Percentiles rank a stretch among this genome's conserved stretches.
phyloP scores from a whole-genome alignment of 2,113 vertebrate species.

The Orcinus orca region DNA sequence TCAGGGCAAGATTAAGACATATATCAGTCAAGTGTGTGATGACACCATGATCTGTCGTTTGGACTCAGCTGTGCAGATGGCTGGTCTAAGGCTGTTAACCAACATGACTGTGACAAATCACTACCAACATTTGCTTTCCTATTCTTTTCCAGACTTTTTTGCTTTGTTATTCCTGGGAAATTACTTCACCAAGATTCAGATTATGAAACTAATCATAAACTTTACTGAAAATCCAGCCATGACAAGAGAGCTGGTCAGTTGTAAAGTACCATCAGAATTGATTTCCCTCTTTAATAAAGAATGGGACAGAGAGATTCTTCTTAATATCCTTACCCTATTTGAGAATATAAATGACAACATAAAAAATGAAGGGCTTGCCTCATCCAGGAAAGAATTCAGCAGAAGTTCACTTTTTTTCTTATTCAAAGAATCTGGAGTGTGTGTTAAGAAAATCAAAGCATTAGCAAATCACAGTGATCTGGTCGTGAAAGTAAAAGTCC shows the following conservation, averaged over 20 bases:
- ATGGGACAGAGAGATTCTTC: slow-evolving; percentile 77
- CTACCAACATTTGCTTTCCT: slow-evolving; percentile 90
- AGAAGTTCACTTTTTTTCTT: slow-evolving; percentile 76
- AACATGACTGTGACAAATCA: slow-evolving; percentile 94
- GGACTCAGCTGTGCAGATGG: slow-evolving; percentile 94
- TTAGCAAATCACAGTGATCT: slow-evolving; percentile 73
- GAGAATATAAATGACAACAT: slow-evolving; percentile 78
- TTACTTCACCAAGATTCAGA: slow-evolving; percentile 90
- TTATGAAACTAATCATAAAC: slow-evolving; percentile 77
- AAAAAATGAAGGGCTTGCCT: slow-evolving; percentile 73
- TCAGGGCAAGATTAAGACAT: slow-evolving; percentile 84
- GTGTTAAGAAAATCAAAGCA: slow-evolving; percentile 77
- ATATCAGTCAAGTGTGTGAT: slow-evolving; percentile 88
- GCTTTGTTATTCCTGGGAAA: slow-evolving; percentile 90
- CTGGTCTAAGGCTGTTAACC: slow-evolving; percentile 92
- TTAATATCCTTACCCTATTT: slow-evolving; percentile 75
- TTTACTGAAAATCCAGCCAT: slow-evolving; percentile 77
- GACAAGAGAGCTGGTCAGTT: slow-evolving; percentile 74
- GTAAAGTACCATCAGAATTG: slow-evolving; percentile 76
- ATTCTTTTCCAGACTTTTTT: slow-evolving; percentile 88
- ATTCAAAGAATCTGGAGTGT: slow-evolving; percentile 77
- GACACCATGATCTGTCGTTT: slow-evolving; percentile 88
- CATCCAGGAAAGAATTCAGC: slow-evolving; percentile 73
- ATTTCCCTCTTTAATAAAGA: slow-evolving; percentile 78
- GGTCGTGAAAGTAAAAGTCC: slow-evolving; percentile 76